These are phyloP conservation scores for Pediacus dermestoides DNA, from an alignment of 2,888 invertebrate species.

Conservation along the genomic window DNA sequence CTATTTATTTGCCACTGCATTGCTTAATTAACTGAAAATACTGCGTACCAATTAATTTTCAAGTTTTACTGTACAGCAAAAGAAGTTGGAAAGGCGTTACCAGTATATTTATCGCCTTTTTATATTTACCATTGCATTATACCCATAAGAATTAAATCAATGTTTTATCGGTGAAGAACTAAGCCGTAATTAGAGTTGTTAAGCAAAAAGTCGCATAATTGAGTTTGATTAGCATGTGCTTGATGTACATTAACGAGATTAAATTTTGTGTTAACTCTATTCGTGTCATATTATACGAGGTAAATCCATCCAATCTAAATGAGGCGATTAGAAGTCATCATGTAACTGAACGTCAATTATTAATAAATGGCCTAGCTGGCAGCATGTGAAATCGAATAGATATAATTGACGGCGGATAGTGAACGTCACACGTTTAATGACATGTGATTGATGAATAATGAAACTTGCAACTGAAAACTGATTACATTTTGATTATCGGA, in stretches of 20 bases:
- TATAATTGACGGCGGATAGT: conserved; percentile 10
- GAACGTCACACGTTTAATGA: conserved; percentile 13
- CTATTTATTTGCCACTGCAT: background rate
- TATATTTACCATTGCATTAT: too few species aligned
- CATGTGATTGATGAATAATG: conserved; percentile 15
- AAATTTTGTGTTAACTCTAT: conserved; percentile 7
- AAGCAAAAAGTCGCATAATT: too few species aligned
- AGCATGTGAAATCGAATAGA: conserved; percentile 9
- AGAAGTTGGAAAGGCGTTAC: too few species aligned
- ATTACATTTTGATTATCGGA: conserved; percentile 13
- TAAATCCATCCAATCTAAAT: conserved; percentile 7
- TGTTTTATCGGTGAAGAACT: too few species aligned
- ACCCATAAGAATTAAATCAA: too few species aligned
- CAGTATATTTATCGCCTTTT: too few species aligned
- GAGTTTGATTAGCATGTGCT: conserved; percentile 6
- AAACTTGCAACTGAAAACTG: conserved; percentile 3
- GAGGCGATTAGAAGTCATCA: conserved; percentile 9
- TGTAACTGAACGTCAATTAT: conserved; percentile 10
- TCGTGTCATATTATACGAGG: conserved; percentile 5
- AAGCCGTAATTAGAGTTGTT: too few species aligned
- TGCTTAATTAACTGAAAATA: conserved; percentile 1
- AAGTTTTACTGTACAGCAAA: too few species aligned
- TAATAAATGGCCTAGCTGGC: conserved; percentile 5
- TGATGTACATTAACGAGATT: conserved; percentile 6
- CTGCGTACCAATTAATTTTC: too few species aligned